Percentiles rank a stretch among this genome's conserved stretches.
phyloP scores from a whole-genome alignment of 35 echinoderm and acorn worm species.

The Heliocidaris tuberculata region DNA sequence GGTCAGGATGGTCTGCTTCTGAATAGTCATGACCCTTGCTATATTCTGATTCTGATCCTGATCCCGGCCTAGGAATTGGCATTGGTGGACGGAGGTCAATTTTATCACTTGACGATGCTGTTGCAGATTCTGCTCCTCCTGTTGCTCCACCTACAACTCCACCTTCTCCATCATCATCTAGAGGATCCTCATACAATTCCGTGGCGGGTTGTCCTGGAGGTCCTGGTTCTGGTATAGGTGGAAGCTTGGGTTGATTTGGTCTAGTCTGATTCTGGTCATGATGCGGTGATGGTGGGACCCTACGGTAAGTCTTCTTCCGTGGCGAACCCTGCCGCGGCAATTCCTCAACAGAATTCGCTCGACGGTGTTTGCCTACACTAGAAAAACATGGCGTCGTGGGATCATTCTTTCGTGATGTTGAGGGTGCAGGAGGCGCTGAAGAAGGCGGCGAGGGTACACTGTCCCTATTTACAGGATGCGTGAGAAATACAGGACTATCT shows the following conservation, averaged over 20 bases:
- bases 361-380: neutral
- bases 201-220: neutral
- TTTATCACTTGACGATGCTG: neutral
- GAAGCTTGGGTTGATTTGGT: neutral
- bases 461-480: slow-evolving; percentile 52
- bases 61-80: slow-evolving; percentile 63
- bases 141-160: neutral
- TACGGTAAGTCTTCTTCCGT: neutral
- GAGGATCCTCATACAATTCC: neutral
- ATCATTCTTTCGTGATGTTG: neutral
- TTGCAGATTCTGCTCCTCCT: neutral
- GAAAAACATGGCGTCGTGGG: neutral
- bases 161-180: neutral
- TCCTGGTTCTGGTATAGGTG: slow-evolving; percentile 18
- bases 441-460: neutral
- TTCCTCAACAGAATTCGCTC: neutral
- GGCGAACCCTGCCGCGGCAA: neutral
- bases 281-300: neutral
- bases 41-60: slow-evolving; percentile 39
- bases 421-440: neutral
- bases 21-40: slow-evolving; percentile 69
- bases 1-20: slow-evolving; percentile 49
- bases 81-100: slow-evolving; percentile 51
- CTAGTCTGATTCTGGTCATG: neutral
- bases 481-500: slow-evolving; percentile 43